These are phyloP conservation scores for Hemibates koningsi DNA, from an alignment of 2,113 vertebrate species.

Conservation along the genomic window DNA sequence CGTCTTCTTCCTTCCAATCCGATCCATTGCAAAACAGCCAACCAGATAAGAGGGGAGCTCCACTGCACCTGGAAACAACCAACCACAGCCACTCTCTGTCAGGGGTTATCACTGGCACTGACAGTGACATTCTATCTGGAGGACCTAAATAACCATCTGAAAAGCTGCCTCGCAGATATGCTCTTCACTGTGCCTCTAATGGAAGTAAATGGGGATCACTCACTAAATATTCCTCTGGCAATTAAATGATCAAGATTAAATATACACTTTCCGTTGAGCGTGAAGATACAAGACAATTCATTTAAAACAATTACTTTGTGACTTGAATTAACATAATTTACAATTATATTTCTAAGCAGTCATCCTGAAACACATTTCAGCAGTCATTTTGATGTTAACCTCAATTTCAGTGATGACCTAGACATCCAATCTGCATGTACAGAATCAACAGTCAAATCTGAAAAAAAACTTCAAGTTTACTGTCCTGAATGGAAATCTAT, in stretches of 20 bases:
- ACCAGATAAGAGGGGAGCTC: conserved; percentile 86
- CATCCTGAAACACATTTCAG: background rate
- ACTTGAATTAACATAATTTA: background rate
- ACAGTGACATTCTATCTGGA: background rate
- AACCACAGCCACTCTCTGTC: conserved; percentile 13
- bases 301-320: background rate
- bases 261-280: background rate
- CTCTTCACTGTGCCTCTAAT: background rate
- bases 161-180: background rate
- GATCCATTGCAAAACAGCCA: conserved; percentile 81
- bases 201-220: background rate
- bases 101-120: background rate
- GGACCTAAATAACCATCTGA: conserved; percentile 9
- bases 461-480: background rate
- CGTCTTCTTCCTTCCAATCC: conserved; percentile 82
- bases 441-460: background rate
- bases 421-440: background rate
- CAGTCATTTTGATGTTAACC: background rate
- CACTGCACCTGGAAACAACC: conserved; percentile 77
- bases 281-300: background rate
- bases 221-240: background rate
- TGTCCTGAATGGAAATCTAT: background rate
- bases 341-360: background rate
- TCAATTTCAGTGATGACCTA: background rate
- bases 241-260: background rate